Percentiles rank a stretch among this genome's conserved stretches.
phyloP scores from a whole-genome alignment of 2,113 vertebrate species.

The Naja naja region DNA sequence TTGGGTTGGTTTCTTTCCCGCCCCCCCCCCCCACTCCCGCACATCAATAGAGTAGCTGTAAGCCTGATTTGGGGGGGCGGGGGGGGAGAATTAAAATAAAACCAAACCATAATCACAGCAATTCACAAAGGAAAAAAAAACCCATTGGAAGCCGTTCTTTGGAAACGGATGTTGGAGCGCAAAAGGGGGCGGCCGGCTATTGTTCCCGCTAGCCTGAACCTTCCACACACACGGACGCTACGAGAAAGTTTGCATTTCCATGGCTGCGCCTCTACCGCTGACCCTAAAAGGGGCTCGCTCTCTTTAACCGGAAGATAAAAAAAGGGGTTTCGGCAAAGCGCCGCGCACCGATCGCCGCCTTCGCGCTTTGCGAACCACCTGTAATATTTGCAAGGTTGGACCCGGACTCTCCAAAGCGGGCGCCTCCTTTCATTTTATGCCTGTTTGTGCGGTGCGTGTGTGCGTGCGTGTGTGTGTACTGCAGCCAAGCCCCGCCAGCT shows the following conservation, averaged over 20 bases:
- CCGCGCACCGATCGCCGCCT: neutral
- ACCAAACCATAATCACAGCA: neutral
- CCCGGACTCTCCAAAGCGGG: neutral
- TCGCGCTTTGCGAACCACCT: slow-evolving; percentile 9
- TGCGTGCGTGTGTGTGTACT: neutral
- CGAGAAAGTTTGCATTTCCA: slow-evolving; percentile 3
- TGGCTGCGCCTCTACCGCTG: neutral
- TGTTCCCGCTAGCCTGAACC: neutral
- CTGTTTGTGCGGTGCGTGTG: neutral
- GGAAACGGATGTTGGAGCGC: neutral
- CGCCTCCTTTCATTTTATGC: neutral
- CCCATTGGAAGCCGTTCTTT: neutral
- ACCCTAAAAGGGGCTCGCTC: neutral
- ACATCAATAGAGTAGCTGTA: neutral
- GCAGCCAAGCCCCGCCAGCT: neutral
- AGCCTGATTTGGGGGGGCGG: neutral
- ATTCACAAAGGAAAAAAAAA: neutral
- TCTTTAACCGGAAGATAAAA: neutral
- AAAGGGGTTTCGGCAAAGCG: no score
- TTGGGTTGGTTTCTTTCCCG: no score
- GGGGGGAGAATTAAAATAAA: neutral
- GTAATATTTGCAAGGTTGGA: neutral
- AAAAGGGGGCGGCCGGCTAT: neutral
- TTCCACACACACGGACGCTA: neutral
- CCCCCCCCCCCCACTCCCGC: neutral